Conservation (phyloP, 2,113 vertebrate species). For the Microcebus jonahi region DNA sequence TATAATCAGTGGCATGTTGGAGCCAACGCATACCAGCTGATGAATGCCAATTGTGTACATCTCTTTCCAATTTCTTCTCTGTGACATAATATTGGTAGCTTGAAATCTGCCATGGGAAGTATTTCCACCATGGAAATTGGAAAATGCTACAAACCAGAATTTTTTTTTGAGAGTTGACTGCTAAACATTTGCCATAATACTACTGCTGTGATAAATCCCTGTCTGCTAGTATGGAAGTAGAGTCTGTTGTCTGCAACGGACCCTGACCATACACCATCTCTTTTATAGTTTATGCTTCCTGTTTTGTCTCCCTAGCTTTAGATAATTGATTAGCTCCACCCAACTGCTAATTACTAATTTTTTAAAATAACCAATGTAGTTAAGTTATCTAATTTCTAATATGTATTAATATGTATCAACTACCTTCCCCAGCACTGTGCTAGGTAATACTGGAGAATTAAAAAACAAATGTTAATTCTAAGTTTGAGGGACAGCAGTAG, state of each 20-base stretch:
- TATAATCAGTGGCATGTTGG: not conserved
- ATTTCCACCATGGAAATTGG: not conserved
- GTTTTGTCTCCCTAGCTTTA: not conserved
- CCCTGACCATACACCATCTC: not conserved
- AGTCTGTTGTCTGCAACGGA: not conserved
- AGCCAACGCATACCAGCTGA: not conserved
- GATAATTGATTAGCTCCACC: not conserved
- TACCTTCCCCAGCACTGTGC: not conserved
- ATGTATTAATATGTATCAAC: not conserved
- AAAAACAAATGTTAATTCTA: not conserved
- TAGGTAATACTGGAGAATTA: not conserved
- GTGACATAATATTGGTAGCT: not conserved
- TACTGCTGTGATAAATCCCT: not conserved
- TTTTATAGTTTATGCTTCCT: not conserved
- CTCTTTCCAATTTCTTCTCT: not conserved
- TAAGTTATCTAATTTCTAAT: not conserved
- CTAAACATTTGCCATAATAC: not conserved
- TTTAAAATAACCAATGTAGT: not conserved
- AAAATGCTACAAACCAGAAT: not conserved
- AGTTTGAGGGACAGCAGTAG: not conserved
- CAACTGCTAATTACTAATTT: not conserved
- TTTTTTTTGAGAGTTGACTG: not conserved
- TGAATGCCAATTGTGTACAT: not conserved
- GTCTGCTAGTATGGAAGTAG: not conserved
- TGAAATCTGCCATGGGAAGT: not conserved